Percentiles rank a stretch among this genome's conserved stretches.
Evolutionary conservation across 2,797 vertebrate genomes (phyloP).

Genomic region (Brotula barbata): DNA sequence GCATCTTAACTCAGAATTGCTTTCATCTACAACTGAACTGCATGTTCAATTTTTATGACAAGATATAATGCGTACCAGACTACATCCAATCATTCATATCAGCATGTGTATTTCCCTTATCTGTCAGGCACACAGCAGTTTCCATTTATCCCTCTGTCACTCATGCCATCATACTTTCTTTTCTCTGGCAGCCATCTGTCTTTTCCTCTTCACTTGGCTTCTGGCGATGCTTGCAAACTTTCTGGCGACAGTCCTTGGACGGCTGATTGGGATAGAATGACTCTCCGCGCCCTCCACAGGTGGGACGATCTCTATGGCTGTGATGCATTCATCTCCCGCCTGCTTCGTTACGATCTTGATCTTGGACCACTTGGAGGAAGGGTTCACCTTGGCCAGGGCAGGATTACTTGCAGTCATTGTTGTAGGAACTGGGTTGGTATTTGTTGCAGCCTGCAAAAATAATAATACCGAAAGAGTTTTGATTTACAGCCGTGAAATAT

Average conservation of each 20-base stretch:
- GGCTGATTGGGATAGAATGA: slow-evolving; percentile 84
- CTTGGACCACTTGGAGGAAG: slow-evolving; percentile 92
- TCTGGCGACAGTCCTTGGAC: slow-evolving; percentile 88
- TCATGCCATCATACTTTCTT: slow-evolving; percentile 84
- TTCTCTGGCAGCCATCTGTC: slow-evolving; percentile 97
- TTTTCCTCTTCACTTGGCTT: slow-evolving; percentile 95
- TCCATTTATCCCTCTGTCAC: background rate
- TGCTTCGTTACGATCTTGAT: slow-evolving; percentile 99
- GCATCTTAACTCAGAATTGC: too few species aligned
- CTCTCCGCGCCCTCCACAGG: slow-evolving; percentile 84
- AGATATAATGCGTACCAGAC: too few species aligned
- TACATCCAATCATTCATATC: too few species aligned
- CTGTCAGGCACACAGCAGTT: too few species aligned
- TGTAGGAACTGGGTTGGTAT: slow-evolving; percentile 32
- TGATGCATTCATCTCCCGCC: slow-evolving; percentile 92
- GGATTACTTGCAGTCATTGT: slow-evolving; percentile 29
- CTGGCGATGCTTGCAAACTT: slow-evolving; percentile 98
- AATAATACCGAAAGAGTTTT: too few species aligned
- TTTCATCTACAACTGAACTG: too few species aligned
- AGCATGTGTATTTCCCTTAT: too few species aligned
- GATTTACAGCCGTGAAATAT: background rate
- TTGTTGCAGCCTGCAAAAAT: slow-evolving; percentile 52
- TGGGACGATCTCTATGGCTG: slow-evolving; percentile 93
- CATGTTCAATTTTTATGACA: too few species aligned
- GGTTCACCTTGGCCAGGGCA: slow-evolving; percentile 62